phyloP scores from a whole-genome alignment of 2,888 invertebrate genomes.

The Cremastobaeus sp. region DNA sequence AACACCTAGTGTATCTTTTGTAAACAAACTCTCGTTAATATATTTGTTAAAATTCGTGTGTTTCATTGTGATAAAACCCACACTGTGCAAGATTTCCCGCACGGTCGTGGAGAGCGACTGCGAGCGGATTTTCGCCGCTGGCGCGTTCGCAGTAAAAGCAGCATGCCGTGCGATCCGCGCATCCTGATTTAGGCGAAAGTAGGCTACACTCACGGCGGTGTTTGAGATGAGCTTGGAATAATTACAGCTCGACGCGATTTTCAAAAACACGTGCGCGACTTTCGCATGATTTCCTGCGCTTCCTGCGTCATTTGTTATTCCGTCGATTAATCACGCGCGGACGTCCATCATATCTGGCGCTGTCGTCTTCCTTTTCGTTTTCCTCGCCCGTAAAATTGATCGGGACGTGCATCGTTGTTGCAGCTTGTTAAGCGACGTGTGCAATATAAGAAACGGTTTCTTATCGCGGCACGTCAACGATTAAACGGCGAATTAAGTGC shows the following conservation, averaged over 20 bases:
- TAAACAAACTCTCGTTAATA: no score
- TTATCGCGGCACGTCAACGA: no score
- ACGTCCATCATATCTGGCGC: slow-evolving; percentile 29
- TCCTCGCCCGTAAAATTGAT: slow-evolving; percentile 1
- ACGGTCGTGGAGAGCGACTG: slow-evolving; percentile 32
- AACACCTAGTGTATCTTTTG: no score
- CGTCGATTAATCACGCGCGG: slow-evolving; percentile 31
- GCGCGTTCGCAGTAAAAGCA: slow-evolving; percentile 34
- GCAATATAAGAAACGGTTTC: no score
- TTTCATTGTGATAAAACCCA: no score
- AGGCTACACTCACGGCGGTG: no score
- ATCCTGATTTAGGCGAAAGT: slow-evolving; percentile 49
- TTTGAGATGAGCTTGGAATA: slow-evolving; percentile 49
- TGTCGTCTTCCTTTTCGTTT: background rate
- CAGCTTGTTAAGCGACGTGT: no score
- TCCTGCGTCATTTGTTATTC: slow-evolving; percentile 26
- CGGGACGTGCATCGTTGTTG: no score
- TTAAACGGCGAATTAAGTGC: no score
- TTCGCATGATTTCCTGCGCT: slow-evolving; percentile 39
- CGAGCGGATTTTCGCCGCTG: slow-evolving; percentile 21
- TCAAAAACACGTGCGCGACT: slow-evolving; percentile 32
- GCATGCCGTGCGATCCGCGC: slow-evolving; percentile 23
- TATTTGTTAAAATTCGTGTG: no score
- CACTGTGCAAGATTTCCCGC: slow-evolving; percentile 17
- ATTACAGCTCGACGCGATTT: slow-evolving; percentile 36